phyloP scores from a whole-genome alignment of 1,140 invertebrate genomes.

The Philaenus spumarius region DNA sequence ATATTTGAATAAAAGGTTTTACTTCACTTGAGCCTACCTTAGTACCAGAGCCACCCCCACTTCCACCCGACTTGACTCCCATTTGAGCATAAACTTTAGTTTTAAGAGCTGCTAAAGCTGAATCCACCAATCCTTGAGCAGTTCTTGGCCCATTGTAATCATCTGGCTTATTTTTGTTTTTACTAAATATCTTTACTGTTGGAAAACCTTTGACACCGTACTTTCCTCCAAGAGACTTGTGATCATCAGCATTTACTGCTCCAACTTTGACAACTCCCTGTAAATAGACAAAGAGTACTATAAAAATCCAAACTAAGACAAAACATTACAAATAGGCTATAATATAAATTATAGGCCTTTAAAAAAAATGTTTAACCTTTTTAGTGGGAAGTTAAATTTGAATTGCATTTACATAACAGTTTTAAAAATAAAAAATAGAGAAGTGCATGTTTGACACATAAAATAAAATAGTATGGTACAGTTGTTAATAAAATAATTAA shows the following conservation, averaged over 20 bases:
- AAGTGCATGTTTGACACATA: too few relatives aligned
- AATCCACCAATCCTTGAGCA: constrained; percentile 79
- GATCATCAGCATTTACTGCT: constrained; percentile 85
- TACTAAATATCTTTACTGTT: constrained; percentile 92
- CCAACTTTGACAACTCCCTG: constrained; percentile 91
- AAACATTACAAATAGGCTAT: too few relatives aligned
- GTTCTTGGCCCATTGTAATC: constrained; percentile 83
- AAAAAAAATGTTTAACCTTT: too few relatives aligned
- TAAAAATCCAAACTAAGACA: too few relatives aligned
- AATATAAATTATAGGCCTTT: too few relatives aligned
- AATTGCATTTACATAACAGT: too few relatives aligned
- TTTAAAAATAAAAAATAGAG: too few relatives aligned
- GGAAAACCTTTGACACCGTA: constrained; percentile 90
- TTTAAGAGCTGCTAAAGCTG: constrained; percentile 62
- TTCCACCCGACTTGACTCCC: constrained; percentile 45
- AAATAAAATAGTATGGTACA: too few relatives aligned
- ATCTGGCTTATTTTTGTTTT: constrained; percentile 77
- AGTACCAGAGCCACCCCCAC: constrained; percentile 22
- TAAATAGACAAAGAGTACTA: constrained; percentile 29
- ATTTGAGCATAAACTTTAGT: constrained; percentile 61
- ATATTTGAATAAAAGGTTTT: too few relatives aligned
- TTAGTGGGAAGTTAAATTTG: too few relatives aligned
- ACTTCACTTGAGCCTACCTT: too few relatives aligned
- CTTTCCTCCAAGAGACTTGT: constrained; percentile 71
- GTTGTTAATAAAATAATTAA: too few relatives aligned